Base-by-base conservation (phyloP, 1,140 invertebrate species). In the Drosophila arizonae region DNA sequence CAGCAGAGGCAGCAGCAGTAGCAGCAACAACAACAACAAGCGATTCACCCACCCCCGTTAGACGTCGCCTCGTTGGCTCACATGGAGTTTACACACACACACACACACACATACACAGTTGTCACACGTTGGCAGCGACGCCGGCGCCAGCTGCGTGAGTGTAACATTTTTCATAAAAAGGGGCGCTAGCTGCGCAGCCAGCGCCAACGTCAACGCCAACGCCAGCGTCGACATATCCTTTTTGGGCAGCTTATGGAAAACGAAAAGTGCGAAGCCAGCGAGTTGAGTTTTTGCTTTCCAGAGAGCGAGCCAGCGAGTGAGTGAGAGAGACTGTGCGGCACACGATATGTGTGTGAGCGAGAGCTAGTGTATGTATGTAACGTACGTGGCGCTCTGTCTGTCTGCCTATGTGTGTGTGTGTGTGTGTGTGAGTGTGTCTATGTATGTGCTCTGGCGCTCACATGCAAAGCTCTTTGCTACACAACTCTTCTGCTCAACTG, bases 161-260 rank as follows among this genome's bases (percentile, higher is more conserved):
- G 82, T 86, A 86, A 87, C 84, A 87, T 87, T 87, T 87, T 86
- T 87, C 86, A 78, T 78, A 78, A 78, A 78, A 75, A 58, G 72
- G 68, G 63, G 67, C 82, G 79, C 81, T 61, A 21, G 72, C 77
- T 71, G 71, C 70, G 67, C 60, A 54, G 67, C 6, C 57, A 54
- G 45, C 54, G 71, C 61, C 74, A 57, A 33, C 54, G 68, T 8
- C 66, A 43, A 15, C 84, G 68, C 11, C 66, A 48, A 15, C 84
- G 68, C 11, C 66, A 48, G 21, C 84, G 68, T 76, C 66, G 60
- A 87, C 84, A 86, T 87, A 87, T 88, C 82, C 82, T 85, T 87
- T 87, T 87, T 78, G 71, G 69, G 60, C 81, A 85, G 84, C 84
- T 87, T 87, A 87, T 87, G 82, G 82, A 88, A 85, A 86, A 68